Percentiles rank a stretch among this genome's conserved stretches.
Evolutionary conservation across 1,140 invertebrate species (phyloP).

Genomic region (Berghia stephanieae): DNA sequence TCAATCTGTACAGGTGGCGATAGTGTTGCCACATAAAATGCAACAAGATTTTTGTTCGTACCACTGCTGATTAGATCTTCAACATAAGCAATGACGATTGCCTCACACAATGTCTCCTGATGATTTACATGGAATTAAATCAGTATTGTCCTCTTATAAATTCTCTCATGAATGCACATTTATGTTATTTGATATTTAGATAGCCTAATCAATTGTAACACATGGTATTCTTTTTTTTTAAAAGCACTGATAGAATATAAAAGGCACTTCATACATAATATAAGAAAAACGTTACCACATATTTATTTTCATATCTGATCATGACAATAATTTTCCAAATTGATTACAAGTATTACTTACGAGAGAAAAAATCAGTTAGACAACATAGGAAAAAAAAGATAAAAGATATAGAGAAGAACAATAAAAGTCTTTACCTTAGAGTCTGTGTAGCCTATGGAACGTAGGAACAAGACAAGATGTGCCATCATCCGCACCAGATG

Average conservation of each 20-base stretch:
- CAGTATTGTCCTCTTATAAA: no score
- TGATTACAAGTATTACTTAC: no score
- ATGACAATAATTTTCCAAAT: background rate
- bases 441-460: slow-evolving; percentile 76
- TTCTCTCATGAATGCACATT: no score
- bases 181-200: no score
- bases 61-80: slow-evolving; percentile 75
- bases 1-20: slow-evolving; percentile 77
- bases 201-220: no score
- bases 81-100: slow-evolving; percentile 78
- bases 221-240: no score
- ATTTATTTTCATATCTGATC: no score
- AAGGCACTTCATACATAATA: no score
- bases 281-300: no score
- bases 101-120: slow-evolving; percentile 77
- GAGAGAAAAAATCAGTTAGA: background rate
- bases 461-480: slow-evolving; percentile 85
- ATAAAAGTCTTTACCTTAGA: slow-evolving; percentile 45
- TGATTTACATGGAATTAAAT: no score
- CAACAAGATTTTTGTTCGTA: slow-evolving; percentile 80
- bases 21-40: slow-evolving; percentile 84
- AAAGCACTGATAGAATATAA: no score
- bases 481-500: slow-evolving; percentile 82
- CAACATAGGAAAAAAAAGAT: background rate
- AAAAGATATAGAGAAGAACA: background rate